phyloP scores from a whole-genome alignment of 2,797 vertebrate genomes.

The Phataginus tetradactyla region DNA sequence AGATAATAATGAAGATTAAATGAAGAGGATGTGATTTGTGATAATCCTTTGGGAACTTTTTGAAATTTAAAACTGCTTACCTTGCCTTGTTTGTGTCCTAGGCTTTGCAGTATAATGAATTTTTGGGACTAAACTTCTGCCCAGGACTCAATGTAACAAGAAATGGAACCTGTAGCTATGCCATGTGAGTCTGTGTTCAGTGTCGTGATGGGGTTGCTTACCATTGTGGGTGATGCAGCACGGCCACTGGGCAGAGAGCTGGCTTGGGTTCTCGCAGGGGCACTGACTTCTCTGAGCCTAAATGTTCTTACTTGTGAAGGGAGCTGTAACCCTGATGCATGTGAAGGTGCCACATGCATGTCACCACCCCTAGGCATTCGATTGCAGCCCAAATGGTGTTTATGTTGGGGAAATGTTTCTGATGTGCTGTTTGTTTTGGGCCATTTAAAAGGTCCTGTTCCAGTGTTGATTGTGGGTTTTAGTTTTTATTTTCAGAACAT shows the following conservation, averaged over 20 bases:
- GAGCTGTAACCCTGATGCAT: not conserved
- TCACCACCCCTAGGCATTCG: not conserved
- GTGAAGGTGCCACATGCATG: not conserved
- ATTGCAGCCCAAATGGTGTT: not conserved
- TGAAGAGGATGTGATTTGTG: not conserved
- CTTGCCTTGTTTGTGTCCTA: conserved; percentile 71
- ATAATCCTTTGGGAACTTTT: conserved; percentile 6
- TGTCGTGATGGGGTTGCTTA: not conserved
- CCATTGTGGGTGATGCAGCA: not conserved
- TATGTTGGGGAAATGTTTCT: not conserved
- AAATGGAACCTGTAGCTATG: not conserved
- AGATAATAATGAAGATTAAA: conserved; percentile 6
- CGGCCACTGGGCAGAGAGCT: not conserved
- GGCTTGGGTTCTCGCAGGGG: not conserved
- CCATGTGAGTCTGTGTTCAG: conserved; percentile 53
- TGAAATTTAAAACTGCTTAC: not conserved
- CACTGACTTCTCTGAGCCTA: not conserved
- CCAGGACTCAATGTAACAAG: not conserved
- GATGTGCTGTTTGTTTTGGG: not conserved
- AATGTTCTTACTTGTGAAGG: not conserved
- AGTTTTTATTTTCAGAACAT: not conserved
- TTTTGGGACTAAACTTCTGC: conserved; percentile 85
- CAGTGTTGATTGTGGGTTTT: not conserved
- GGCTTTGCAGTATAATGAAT: conserved; percentile 94
- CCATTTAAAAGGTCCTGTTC: not conserved